Conservation (phyloP, 2,888 invertebrate species). For the Papilio protenor region DNA sequence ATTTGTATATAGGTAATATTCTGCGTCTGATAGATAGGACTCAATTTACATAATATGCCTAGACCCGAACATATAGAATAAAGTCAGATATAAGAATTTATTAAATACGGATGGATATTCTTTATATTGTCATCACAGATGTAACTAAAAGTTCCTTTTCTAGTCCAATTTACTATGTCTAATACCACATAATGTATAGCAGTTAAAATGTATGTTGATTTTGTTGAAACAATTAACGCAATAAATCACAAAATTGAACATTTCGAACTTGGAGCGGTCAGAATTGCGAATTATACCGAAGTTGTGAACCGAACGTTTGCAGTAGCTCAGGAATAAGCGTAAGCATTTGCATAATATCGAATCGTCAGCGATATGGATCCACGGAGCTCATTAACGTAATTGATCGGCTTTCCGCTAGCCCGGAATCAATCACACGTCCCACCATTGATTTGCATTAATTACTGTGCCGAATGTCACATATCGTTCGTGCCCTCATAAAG, state of each 20-base stretch:
- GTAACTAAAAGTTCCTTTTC: no score
- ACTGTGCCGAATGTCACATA: slow-evolving; percentile 77
- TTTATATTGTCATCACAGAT: no score
- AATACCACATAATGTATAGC: no score
- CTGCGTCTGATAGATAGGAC: slow-evolving; percentile 2
- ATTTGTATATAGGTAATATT: slow-evolving; percentile 18
- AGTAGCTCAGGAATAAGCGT: slow-evolving; percentile 68
- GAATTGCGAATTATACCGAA: slow-evolving; percentile 47
- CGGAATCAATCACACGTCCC: slow-evolving; percentile 77
- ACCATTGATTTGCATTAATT: slow-evolving; percentile 83
- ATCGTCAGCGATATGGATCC: slow-evolving; percentile 78
- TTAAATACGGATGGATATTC: no score
- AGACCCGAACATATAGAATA: background rate
- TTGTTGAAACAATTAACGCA: no score
- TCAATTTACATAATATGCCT: slow-evolving; percentile 6
- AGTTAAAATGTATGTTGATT: no score
- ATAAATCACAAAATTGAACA: slow-evolving; percentile 44
- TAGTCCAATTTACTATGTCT: no score
- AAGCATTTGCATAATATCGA: slow-evolving; percentile 77
- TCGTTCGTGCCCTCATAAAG: slow-evolving; percentile 64
- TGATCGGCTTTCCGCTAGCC: slow-evolving; percentile 80
- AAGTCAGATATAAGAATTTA: no score
- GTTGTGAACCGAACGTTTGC: slow-evolving; percentile 46
- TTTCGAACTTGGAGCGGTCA: slow-evolving; percentile 32
- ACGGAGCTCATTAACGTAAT: slow-evolving; percentile 81